Conservation (phyloP, 2,113 vertebrate species). For the Tricholaema leucomelas region DNA sequence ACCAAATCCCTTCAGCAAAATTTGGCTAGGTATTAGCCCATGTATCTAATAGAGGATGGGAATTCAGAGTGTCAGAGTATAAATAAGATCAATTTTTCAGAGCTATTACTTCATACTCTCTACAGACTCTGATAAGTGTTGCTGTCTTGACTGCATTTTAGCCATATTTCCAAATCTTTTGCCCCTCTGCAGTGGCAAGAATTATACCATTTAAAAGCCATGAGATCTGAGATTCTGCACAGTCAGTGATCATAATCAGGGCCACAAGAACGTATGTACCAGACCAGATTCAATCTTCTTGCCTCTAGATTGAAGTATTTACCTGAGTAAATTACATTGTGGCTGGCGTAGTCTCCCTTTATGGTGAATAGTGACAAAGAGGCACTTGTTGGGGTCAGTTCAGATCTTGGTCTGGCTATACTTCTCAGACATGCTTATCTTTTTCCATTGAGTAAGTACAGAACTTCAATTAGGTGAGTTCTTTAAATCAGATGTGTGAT, state of each 20-base stretch:
- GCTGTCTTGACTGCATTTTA: background rate
- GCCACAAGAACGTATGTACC: background rate
- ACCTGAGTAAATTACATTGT: background rate
- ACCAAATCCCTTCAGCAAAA: background rate
- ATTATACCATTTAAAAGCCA: background rate
- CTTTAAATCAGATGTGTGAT: background rate
- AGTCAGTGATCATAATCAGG: background rate
- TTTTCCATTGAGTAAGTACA: background rate
- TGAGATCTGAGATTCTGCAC: background rate
- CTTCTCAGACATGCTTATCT: background rate
- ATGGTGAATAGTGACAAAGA: background rate
- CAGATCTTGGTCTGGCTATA: background rate
- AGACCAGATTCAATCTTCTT: background rate
- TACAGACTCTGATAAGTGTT: background rate
- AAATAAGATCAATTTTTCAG: background rate
- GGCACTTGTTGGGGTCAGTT: background rate
- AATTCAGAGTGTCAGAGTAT: background rate
- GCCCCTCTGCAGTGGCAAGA: background rate
- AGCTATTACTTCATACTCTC: background rate
- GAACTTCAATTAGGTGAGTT: background rate
- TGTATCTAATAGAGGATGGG: background rate
- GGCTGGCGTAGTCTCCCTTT: background rate
- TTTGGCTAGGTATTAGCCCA: background rate
- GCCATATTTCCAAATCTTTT: background rate
- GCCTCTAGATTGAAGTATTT: background rate